Conservation (phyloP, 2,888 invertebrate genomes). For the Exocentrus adspersus region DNA sequence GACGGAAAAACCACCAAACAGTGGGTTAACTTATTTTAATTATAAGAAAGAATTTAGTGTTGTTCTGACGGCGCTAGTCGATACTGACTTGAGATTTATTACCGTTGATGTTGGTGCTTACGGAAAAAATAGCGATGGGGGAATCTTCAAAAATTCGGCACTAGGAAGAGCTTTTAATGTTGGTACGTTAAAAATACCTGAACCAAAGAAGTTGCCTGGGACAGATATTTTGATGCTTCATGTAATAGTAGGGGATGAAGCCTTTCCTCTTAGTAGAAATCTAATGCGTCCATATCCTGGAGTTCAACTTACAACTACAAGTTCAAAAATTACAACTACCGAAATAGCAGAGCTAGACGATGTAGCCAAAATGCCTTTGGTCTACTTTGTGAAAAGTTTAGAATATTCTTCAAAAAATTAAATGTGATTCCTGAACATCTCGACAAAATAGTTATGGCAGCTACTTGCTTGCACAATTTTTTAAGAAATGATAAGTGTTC, state of each 20-base stretch:
- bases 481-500: constrained; percentile 17
- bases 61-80: constrained; percentile 22
- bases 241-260: background rate
- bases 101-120: constrained; percentile 38
- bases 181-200: constrained; percentile 6
- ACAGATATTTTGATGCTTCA: constrained; percentile 10
- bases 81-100: constrained; percentile 37
- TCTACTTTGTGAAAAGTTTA: constrained; percentile 16
- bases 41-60: background rate
- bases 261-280: background rate
- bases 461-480: constrained; percentile 15
- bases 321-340: background rate
- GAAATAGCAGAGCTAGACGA: constrained; percentile 13
- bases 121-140: constrained; percentile 36
- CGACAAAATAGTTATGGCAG: constrained; percentile 1
- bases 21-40: constrained; percentile 29
- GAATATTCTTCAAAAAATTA: constrained; percentile 6
- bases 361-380: constrained; percentile 21
- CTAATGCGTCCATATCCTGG: background rate
- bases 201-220: constrained; percentile 1
- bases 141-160: constrained; percentile 31
- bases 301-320: background rate
- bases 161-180: constrained; percentile 12
- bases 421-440: constrained; percentile 2
- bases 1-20: constrained; percentile 34